Evolutionary conservation across 2,797 vertebrate genomes (phyloP).

Genomic region (Lepilemur septentrionalis): DNA sequence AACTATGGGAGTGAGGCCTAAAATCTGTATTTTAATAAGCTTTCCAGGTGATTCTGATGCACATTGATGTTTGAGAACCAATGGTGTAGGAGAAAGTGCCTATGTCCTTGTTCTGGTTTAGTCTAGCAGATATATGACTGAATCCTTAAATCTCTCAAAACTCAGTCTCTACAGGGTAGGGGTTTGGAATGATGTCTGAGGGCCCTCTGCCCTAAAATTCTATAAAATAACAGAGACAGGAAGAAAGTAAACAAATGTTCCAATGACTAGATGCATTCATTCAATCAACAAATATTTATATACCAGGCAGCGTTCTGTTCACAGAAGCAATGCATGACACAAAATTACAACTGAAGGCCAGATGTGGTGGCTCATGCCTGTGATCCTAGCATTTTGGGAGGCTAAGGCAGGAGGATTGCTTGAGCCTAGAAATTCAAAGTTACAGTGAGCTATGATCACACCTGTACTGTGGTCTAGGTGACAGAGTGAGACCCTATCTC

Average conservation of each 20-base stretch:
- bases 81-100: neutral
- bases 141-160: neutral
- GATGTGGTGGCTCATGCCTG: too few relatives aligned
- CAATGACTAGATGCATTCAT: neutral
- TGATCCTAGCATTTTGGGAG: too few relatives aligned
- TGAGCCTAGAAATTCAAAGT: too few relatives aligned
- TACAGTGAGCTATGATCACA: too few relatives aligned
- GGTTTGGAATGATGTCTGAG: neutral
- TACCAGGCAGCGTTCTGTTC: neutral
- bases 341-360: neutral
- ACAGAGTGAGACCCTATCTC: too few relatives aligned
- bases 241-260: neutral
- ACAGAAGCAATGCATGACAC: neutral
- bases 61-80: neutral
- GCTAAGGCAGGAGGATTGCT: too few relatives aligned
- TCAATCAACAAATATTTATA: slow-evolving; percentile 19
- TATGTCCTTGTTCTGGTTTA: neutral
- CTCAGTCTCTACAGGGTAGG: neutral
- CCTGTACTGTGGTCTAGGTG: too few relatives aligned
- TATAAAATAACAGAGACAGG: neutral
- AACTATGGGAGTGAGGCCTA: neutral
- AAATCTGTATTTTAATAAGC: neutral
- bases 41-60: neutral
- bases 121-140: neutral
- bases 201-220: neutral